Evolutionary conservation across 2,113 vertebrate species (phyloP).

Genomic region (Cyanistes caeruleus): DNA sequence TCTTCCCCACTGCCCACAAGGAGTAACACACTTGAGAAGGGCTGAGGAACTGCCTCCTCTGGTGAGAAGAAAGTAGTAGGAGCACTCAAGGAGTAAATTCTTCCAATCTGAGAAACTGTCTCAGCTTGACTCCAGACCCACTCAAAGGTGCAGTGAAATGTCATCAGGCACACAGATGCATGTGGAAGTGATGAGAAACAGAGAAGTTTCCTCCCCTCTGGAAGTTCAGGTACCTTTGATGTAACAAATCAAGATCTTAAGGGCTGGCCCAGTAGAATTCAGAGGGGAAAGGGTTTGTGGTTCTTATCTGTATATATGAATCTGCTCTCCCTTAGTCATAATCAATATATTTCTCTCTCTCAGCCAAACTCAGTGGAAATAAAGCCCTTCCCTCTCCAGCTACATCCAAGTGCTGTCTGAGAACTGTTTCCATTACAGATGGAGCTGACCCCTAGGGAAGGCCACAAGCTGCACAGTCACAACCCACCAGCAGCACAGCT

Average conservation of each 20-base stretch:
- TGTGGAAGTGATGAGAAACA: not conserved
- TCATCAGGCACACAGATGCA: not conserved
- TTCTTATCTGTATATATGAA: not conserved
- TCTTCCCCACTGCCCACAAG: not conserved
- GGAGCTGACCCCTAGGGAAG: not conserved
- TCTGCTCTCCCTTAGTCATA: not conserved
- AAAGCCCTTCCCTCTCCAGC: not conserved
- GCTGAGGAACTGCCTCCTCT: not conserved
- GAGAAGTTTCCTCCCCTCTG: not conserved
- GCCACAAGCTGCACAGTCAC: not conserved
- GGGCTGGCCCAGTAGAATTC: not conserved
- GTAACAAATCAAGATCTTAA: not conserved
- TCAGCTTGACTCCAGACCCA: rapidly evolving
- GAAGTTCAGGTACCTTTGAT: not conserved
- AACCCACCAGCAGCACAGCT: not conserved
- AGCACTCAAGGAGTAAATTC: not conserved
- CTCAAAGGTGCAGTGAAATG: not conserved
- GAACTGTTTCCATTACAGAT: not conserved
- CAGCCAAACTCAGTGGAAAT: not conserved
- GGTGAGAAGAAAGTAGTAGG: not conserved
- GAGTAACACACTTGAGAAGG: too few species aligned
- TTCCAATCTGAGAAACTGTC: not conserved
- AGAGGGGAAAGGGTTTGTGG: not conserved
- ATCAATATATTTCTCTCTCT: not conserved
- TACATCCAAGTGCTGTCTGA: not conserved